Base-by-base conservation (phyloP, 1,140 invertebrate genomes). In the Calosoma granatense region DNA sequence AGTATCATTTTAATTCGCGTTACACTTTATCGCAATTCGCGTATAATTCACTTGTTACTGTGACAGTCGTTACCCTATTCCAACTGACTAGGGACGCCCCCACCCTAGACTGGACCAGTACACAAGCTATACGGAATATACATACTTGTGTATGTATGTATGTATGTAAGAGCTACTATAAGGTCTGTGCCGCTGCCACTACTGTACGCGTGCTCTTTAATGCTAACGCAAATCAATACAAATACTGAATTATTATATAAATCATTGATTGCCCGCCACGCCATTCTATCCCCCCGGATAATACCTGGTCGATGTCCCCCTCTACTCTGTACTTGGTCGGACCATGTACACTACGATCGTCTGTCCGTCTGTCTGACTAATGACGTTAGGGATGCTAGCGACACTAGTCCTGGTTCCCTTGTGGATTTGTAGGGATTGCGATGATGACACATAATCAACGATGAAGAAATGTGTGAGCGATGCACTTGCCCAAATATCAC, bases 201-300 rank as follows among this genome's bases (percentile, higher is more conserved):
- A n/a, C 6, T 36, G n/a, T 36, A 36, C 26, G 26, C 26, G 26
- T 36, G 26, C 26, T 36, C 26, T 47, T 47, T 47, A 47, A 47
- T 47, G 15, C 41, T 47, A 47, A 47, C 9, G 26, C 41, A 47
- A 47, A 47, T 47, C 41, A 47, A 47, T 47, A 47, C 41, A 47
- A 47, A 47, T 47, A 11, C 41, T 17, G 41, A 47, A 47, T 47
- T 47, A 47, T 47, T 47, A 47, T 30, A 30, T 47, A 47, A 47
- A 47, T 47, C 41, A 47, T 47, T 47, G 41, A 47, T 47, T 47
- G 41, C 41, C 15, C 41, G 9, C 41, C 41, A 11, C 15, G 9
- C 41, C n/a, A 9, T 6, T 36, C 6, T 36, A 36, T 36, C 6
- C n/a, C 15, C 17, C 15, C 17, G 17, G 9, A 47, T 47, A 12